Evolutionary conservation across 1,140 invertebrate genomes (phyloP).

Genomic region (Halictus rubicundus): DNA sequence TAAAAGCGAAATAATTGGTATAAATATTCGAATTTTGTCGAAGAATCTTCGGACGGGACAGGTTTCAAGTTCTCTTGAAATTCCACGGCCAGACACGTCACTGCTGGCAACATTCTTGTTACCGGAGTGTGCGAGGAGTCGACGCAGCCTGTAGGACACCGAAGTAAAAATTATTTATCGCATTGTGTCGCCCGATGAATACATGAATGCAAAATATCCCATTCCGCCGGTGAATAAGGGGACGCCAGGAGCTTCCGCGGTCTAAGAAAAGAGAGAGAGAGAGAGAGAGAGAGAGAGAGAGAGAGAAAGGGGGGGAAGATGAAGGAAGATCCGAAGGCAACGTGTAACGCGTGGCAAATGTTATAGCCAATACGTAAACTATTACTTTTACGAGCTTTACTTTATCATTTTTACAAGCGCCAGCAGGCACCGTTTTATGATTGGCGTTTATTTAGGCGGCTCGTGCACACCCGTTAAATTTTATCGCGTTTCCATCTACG

Average conservation of each 20-base stretch:
- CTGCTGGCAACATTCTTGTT: background rate
- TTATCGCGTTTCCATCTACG: constrained; percentile 43
- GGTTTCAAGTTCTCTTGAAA: too few relatives aligned
- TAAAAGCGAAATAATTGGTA: too few relatives aligned
- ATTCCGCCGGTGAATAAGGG: background rate
- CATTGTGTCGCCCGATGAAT: background rate
- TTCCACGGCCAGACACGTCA: background rate
- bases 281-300: background rate
- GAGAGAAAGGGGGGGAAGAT: background rate
- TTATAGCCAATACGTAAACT: constrained; percentile 43
- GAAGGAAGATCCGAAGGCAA: background rate
- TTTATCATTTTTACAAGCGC: constrained; percentile 45
- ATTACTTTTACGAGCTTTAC: constrained; percentile 49
- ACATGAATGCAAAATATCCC: background rate
- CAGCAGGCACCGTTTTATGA: constrained; percentile 39
- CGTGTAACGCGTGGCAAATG: constrained; percentile 26
- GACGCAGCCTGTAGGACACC: background rate
- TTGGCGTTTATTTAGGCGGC: constrained; percentile 45
- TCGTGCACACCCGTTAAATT: constrained; percentile 21
- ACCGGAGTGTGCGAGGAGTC: background rate
- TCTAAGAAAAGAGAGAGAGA: background rate
- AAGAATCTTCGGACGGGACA: too few relatives aligned
- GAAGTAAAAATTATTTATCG: constrained; percentile 30
- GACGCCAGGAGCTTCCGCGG: background rate
- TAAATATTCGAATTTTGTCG: too few relatives aligned